Percentiles rank a stretch among this genome's conserved stretches.
These are phyloP conservation scores for Archips crataeganus DNA, from an alignment of 2,888 invertebrate genomes.

Conservation along the genomic window DNA sequence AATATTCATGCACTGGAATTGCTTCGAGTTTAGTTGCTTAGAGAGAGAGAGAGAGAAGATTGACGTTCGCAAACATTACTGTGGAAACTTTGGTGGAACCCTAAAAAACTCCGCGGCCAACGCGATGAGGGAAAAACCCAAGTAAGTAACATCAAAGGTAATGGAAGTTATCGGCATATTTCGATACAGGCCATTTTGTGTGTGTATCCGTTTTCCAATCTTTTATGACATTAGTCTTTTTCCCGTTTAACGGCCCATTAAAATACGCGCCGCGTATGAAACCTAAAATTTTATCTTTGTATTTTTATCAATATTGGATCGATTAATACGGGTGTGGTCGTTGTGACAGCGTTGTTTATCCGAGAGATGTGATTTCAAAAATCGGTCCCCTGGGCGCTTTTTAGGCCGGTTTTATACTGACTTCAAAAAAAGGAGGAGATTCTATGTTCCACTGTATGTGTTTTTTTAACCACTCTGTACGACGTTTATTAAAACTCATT, in stretches of 20 bases:
- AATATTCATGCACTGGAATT: slow-evolving; percentile 29
- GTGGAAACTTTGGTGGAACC: slow-evolving; percentile 9
- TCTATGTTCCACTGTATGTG: no score
- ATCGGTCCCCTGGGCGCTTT: background rate
- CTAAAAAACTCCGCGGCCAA: slow-evolving; percentile 17
- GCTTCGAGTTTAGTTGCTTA: slow-evolving; percentile 26
- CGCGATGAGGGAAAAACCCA: slow-evolving; percentile 5
- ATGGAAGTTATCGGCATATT: slow-evolving; percentile 19
- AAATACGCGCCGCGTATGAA: slow-evolving; percentile 28
- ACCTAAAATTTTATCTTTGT: slow-evolving; percentile 26
- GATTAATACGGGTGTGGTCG: slow-evolving; percentile 32
- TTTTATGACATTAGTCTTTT: slow-evolving; percentile 31
- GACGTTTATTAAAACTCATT: no score
- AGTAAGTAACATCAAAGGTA: slow-evolving; percentile 24
- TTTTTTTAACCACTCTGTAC: no score
- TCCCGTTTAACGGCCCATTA: slow-evolving; percentile 24
- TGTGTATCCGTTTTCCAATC: slow-evolving; percentile 9
- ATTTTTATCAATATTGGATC: slow-evolving; percentile 33
- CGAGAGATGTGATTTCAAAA: no score
- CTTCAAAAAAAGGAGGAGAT: no score
- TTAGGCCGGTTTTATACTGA: slow-evolving; percentile 20
- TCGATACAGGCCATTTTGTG: slow-evolving; percentile 31
- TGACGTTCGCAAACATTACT: slow-evolving; percentile 19
- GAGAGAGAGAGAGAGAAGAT: slow-evolving; percentile 9
- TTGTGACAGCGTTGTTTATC: background rate